Base-by-base conservation (phyloP, 2,888 invertebrate genomes). In the Zaprionus obscuricornis region DNA sequence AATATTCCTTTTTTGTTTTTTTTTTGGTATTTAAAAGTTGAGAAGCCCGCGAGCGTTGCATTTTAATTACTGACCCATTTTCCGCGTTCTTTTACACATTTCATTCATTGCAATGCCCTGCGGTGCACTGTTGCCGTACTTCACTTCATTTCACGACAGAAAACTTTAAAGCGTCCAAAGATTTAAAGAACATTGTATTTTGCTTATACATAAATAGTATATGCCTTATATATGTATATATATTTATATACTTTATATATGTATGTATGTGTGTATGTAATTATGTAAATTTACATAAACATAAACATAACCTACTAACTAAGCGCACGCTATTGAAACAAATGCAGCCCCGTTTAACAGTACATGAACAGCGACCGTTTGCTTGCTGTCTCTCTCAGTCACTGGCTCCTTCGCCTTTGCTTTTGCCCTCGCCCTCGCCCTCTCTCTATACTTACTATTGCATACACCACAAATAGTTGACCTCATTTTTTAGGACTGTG, bases 221-320 rank as follows among this genome's bases (percentile, higher is more conserved):
- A n/a, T n/a, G n/a, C n/a, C n/a, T n/a, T n/a, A 36, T 20, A 18
- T 11, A 43, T 13, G 11, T 14, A 22, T 36, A 27, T 22, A 46
- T 36, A 16, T 4, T 4, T 20, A 29, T 49, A 34, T 34, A 27
- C 27, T 29, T 55, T 52, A 57, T 34, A 33, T 33, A 27, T 63
- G 36, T 27, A 31, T 47, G 47, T 34, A 8, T 49, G 34, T 50
- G 18, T 68, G 50, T 52, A 66, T 66, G 70, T 66, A 85, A 86
- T 86, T 85, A 81, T 82, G 83, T 74, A 81, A 81, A 81, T 81
- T 77, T 81, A 77, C 59, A 81, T 85, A 86, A 86, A 77, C 59
- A 81, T 85, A 86, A 86, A 82, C 83, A 86, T 81, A 81, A 86
- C 86, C 86, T 77, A 81, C 82, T 85, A 85, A 85, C 85, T 74